Evolutionary conservation across 2,797 vertebrate genomes (phyloP).

Genomic region (Propithecus perrieri): DNA sequence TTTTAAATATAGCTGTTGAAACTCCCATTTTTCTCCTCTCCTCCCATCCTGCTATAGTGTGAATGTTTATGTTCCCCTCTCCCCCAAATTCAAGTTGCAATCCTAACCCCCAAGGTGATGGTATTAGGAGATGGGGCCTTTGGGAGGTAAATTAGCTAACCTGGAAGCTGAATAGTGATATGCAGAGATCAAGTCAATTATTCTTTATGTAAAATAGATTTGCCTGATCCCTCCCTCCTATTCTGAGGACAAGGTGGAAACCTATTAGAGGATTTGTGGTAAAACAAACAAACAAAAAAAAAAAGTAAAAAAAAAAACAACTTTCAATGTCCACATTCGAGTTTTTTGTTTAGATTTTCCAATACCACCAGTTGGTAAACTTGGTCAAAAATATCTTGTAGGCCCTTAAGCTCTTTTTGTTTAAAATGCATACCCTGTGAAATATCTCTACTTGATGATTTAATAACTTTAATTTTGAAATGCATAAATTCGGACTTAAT

Average conservation of each 20-base stretch:
- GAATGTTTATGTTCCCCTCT: not conserved
- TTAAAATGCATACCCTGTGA: not conserved
- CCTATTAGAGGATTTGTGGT: not conserved
- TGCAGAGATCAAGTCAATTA: not conserved
- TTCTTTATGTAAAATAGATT: not conserved
- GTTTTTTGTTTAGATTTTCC: not conserved
- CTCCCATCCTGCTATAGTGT: not conserved
- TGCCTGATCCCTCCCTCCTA: not conserved
- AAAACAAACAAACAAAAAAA: too few species aligned
- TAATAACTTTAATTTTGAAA: constrained; percentile 3
- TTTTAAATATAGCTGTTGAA: not conserved
- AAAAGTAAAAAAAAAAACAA: too few species aligned
- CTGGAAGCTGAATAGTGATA: not conserved
- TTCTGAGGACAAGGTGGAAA: not conserved
- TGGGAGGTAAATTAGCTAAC: not conserved
- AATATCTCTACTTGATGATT: not conserved
- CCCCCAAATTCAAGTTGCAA: not conserved
- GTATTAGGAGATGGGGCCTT: not conserved
- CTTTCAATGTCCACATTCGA: not conserved
- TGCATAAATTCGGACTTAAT: not conserved
- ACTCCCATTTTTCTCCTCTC: not conserved
- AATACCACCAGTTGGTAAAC: not conserved
- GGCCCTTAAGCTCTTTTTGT: not conserved
- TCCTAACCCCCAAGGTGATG: not conserved
- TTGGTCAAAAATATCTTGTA: not conserved